Evolutionary conservation across 1,140 invertebrate genomes (phyloP).

Genomic region (Kradibia gibbosae): DNA sequence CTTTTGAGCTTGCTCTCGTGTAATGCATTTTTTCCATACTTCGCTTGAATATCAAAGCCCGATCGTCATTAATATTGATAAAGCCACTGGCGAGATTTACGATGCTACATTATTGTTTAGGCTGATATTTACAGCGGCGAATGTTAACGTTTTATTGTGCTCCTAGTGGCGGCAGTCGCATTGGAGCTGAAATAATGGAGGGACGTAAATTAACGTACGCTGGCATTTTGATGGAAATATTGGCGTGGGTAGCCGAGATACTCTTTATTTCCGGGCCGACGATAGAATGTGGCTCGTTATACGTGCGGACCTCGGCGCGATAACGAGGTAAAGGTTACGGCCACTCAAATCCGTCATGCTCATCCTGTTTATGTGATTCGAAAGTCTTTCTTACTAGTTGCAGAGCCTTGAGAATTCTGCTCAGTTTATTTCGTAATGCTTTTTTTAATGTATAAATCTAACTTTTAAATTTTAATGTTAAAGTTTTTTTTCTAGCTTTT

Average conservation of each 20-base stretch:
- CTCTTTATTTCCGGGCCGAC: slow-evolving; percentile 8
- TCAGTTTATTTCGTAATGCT: no score
- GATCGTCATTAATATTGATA: slow-evolving; percentile 5
- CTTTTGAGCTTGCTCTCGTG: no score
- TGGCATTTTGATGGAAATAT: slow-evolving; percentile 9
- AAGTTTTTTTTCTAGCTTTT: no score
- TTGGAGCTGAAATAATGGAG: not conserved
- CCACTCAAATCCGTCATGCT: not conserved
- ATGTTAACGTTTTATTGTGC: not conserved
- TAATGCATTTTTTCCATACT: no score
- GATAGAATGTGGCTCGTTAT: not conserved
- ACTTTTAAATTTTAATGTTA: no score
- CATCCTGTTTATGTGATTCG: not conserved
- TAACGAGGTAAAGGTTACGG: slow-evolving; percentile 10
- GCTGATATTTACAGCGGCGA: not conserved
- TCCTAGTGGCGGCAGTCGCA: not conserved
- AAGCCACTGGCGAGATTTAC: not conserved
- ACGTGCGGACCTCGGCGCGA: not conserved
- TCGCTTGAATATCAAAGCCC: no score
- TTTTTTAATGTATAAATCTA: no score
- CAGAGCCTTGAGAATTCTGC: no score
- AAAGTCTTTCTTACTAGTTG: not conserved
- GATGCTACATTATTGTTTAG: not conserved
- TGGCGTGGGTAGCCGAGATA: not conserved
- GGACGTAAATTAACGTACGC: not conserved